These are phyloP conservation scores for Petrolisthes manimaculis DNA, from an alignment of 2,888 invertebrate species.

Conservation along the genomic window DNA sequence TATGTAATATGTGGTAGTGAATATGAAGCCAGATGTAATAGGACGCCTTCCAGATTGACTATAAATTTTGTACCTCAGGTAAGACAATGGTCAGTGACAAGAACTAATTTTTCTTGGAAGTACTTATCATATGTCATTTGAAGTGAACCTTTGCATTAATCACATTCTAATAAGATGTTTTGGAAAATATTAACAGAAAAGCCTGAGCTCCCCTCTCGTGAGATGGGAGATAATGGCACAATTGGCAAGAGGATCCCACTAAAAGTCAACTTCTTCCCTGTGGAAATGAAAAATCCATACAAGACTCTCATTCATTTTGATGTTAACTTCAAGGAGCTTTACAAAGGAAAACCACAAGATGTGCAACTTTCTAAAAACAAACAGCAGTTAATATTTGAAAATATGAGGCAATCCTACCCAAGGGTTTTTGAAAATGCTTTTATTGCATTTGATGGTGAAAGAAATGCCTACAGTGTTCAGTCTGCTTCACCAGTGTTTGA, in stretches of 20 bases:
- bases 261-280: conserved; percentile 1
- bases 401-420: background rate
- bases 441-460: background rate
- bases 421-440: background rate
- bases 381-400: background rate
- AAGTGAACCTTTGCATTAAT: no score
- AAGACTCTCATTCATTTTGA: conserved; percentile 5
- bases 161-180: no score
- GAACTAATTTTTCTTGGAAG: no score
- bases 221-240: background rate
- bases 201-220: background rate
- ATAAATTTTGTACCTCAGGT: no score
- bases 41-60: no score
- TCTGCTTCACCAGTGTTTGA: background rate
- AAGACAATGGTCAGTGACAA: no score
- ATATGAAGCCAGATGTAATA: no score
- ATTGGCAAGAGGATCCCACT: background rate
- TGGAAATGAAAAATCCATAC: background rate
- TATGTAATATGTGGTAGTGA: no score
- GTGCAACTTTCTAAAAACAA: background rate
- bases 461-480: conserved; percentile 1
- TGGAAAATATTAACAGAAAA: background rate
- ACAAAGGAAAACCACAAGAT: background rate
- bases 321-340: background rate
- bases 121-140: no score